Conservation (phyloP, 2,888 invertebrate species). For the Xylota segnis region DNA sequence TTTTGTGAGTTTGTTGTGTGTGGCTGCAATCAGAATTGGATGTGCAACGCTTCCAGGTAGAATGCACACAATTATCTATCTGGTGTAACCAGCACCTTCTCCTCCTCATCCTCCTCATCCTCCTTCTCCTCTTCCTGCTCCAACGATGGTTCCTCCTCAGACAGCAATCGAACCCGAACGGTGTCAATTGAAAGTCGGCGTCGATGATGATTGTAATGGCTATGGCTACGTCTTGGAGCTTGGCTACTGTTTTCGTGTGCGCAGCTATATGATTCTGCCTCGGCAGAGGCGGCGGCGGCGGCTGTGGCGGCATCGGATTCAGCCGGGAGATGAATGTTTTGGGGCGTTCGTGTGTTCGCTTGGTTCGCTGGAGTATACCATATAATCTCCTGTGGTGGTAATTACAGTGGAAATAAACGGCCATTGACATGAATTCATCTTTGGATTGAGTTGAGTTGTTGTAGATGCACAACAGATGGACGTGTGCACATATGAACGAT, state of each 20-base stretch:
- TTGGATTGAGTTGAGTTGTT: constrained; percentile 50
- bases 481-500: constrained; percentile 49
- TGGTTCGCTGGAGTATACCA: constrained; percentile 29
- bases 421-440: constrained; percentile 74
- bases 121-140: background rate
- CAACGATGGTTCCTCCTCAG: background rate
- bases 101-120: background rate
- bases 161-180: constrained; percentile 51
- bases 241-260: constrained; percentile 59
- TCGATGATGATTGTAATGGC: background rate
- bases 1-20: constrained; percentile 28
- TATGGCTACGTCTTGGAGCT: constrained; percentile 10
- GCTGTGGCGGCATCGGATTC: background rate
- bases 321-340: constrained; percentile 51
- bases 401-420: constrained; percentile 73
- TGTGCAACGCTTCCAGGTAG: constrained; percentile 52
- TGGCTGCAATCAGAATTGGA: constrained; percentile 53
- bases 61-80: constrained; percentile 52
- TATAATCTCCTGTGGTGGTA: constrained; percentile 55
- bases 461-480: constrained; percentile 19
- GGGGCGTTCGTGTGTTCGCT: constrained; percentile 35
- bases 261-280: background rate
- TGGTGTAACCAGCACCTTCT: constrained; percentile 20
- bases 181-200: constrained; percentile 66
- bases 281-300: no score